These are phyloP conservation scores for Anseranas semipalmata DNA, from an alignment of 2,113 vertebrate species.

Conservation along the genomic window DNA sequence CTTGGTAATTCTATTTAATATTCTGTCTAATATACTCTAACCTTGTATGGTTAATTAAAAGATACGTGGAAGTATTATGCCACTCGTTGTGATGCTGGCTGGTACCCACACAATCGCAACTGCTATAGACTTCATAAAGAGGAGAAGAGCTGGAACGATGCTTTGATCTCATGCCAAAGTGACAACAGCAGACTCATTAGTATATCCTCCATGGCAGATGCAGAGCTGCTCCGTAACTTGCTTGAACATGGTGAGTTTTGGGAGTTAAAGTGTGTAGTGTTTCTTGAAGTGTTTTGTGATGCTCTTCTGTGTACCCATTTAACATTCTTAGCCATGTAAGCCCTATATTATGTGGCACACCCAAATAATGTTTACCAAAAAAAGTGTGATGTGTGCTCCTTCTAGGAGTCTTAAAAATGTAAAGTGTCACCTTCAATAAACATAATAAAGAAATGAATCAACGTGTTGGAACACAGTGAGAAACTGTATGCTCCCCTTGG, in stretches of 20 bases:
- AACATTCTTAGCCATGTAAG: background rate
- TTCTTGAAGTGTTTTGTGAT: background rate
- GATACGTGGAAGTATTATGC: conserved; percentile 87
- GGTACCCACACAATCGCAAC: conserved; percentile 86
- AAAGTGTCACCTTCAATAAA: background rate
- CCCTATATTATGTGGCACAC: fast-evolving
- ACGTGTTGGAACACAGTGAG: fast-evolving
- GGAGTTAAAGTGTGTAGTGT: background rate
- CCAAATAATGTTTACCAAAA: background rate
- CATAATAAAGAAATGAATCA: background rate
- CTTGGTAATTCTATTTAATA: background rate
- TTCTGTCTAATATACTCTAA: background rate
- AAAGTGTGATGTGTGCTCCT: background rate
- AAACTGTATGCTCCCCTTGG: background rate
- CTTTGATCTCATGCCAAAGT: conserved; percentile 78
- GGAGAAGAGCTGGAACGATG: conserved; percentile 82
- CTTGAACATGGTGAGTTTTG: conserved; percentile 82
- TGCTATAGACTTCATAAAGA: conserved; percentile 86
- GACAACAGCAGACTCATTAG: conserved; percentile 79
- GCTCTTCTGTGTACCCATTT: background rate
- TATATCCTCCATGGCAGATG: conserved; percentile 84
- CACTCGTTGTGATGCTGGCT: conserved; percentile 83
- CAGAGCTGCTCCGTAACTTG: conserved; percentile 83
- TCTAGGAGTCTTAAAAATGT: background rate
- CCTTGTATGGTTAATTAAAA: conserved; percentile 62